Percentiles rank a stretch among this genome's conserved stretches.
phyloP scores from a whole-genome alignment of 2,888 invertebrate species.

The Ennomos erosarius region DNA sequence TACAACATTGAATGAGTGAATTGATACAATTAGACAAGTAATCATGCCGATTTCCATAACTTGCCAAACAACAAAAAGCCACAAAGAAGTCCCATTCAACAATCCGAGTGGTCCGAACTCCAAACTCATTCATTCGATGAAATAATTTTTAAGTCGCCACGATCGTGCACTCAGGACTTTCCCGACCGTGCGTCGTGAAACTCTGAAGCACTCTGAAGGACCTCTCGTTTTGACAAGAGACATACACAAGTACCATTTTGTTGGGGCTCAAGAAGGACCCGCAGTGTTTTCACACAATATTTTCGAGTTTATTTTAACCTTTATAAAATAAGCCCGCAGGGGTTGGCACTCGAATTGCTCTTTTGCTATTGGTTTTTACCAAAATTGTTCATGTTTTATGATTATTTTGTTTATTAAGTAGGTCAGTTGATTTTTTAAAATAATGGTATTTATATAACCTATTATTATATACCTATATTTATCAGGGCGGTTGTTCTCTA shows the following conservation, averaged over 20 bases:
- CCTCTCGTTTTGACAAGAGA: slow-evolving; percentile 53
- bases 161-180: slow-evolving; percentile 32
- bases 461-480: too few relatives aligned
- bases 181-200: slow-evolving; percentile 44
- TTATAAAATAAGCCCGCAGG: slow-evolving; percentile 26
- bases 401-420: too few relatives aligned
- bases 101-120: slow-evolving; percentile 13
- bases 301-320: slow-evolving; percentile 37
- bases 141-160: slow-evolving; percentile 30
- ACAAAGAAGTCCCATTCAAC: slow-evolving; percentile 6
- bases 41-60: too few relatives aligned
- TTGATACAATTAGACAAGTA: too few relatives aligned
- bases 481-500: too few relatives aligned
- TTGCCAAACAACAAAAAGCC: slow-evolving; percentile 3
- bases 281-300: slow-evolving; percentile 41
- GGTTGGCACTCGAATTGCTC: slow-evolving; percentile 26
- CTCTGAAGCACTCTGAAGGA: slow-evolving; percentile 43
- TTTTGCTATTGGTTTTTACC: slow-evolving; percentile 16
- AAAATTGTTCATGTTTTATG: slow-evolving; percentile 12
- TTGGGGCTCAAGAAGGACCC: slow-evolving; percentile 44
- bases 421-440: too few relatives aligned
- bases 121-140: slow-evolving; percentile 25
- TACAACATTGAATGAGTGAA: too few relatives aligned
- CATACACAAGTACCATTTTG: slow-evolving; percentile 57
- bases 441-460: too few relatives aligned